phyloP scores from a whole-genome alignment of 2,888 invertebrate species.

The Icerya purchasi region DNA sequence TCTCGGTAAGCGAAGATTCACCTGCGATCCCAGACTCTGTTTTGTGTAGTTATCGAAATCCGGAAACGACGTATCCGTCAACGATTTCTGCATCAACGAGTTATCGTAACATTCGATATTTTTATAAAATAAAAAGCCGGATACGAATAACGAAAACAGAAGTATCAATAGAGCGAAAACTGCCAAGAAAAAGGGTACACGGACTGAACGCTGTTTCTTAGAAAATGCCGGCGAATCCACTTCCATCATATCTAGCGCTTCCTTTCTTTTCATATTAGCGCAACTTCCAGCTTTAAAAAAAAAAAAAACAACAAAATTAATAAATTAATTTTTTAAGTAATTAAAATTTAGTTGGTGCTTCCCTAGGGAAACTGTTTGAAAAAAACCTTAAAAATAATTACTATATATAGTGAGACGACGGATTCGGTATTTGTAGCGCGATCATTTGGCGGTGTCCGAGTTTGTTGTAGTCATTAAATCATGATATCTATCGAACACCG shows the following conservation, averaged over 20 bases:
- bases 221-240: constrained; percentile 7
- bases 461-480: too few species aligned
- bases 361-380: too few species aligned
- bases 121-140: constrained; percentile 7
- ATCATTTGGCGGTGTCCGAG: too few species aligned
- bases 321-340: too few species aligned
- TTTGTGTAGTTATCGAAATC: background rate
- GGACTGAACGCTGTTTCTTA: constrained; percentile 5
- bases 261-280: background rate
- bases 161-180: constrained; percentile 6
- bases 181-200: constrained; percentile 8
- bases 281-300: too few species aligned
- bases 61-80: background rate
- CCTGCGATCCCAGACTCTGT: constrained; percentile 1
- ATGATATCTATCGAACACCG: too few species aligned
- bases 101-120: constrained; percentile 6
- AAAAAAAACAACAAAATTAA: too few species aligned
- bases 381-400: too few species aligned
- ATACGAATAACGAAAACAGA: constrained; percentile 8
- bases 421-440: too few species aligned
- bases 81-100: background rate
- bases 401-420: too few species aligned
- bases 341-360: too few species aligned
- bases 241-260: constrained; percentile 13
- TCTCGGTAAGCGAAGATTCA: constrained; percentile 45